These are phyloP conservation scores for Eupelmus urozonus DNA, from an alignment of 2,888 invertebrate genomes.

Conservation along the genomic window DNA sequence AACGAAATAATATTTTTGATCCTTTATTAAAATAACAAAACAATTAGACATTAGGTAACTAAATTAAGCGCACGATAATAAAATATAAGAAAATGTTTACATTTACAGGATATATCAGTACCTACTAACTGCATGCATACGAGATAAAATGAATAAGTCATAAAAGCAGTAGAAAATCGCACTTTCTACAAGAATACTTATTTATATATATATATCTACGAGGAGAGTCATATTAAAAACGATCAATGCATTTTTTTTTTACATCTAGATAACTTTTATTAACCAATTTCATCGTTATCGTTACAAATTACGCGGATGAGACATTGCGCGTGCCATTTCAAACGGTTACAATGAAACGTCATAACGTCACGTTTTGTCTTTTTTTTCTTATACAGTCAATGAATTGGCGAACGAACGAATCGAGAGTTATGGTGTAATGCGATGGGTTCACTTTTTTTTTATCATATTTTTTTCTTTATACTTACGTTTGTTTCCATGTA, in stretches of 20 bases:
- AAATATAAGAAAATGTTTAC: conserved; percentile 11
- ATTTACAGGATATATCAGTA: too few relatives aligned
- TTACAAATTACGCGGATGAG: conserved; percentile 75
- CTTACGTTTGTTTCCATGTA: conserved; percentile 37
- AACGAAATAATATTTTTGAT: too few relatives aligned
- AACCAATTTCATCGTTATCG: conserved; percentile 77
- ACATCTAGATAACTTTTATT: conserved; percentile 78
- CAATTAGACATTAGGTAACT: conserved; percentile 17
- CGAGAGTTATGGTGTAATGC: conserved; percentile 62
- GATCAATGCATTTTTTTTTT: conserved; percentile 57
- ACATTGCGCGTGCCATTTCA: conserved; percentile 70
- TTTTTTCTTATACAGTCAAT: conserved; percentile 67
- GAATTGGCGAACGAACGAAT: conserved; percentile 72
- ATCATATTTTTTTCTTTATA: conserved; percentile 39
- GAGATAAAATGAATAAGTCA: not conserved
- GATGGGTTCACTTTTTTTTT: conserved; percentile 46
- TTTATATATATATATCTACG: too few relatives aligned
- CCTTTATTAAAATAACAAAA: conserved; percentile 41
- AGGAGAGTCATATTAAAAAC: conserved; percentile 30
- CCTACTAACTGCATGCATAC: not conserved
- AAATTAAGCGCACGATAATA: conserved; percentile 17
- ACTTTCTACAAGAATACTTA: too few relatives aligned
- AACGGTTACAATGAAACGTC: conserved; percentile 76
- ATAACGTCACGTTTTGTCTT: conserved; percentile 64
- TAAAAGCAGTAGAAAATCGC: too few relatives aligned